Evolutionary conservation across 1,140 invertebrate species (phyloP).

Genomic region (Mactra quadrangularis): DNA sequence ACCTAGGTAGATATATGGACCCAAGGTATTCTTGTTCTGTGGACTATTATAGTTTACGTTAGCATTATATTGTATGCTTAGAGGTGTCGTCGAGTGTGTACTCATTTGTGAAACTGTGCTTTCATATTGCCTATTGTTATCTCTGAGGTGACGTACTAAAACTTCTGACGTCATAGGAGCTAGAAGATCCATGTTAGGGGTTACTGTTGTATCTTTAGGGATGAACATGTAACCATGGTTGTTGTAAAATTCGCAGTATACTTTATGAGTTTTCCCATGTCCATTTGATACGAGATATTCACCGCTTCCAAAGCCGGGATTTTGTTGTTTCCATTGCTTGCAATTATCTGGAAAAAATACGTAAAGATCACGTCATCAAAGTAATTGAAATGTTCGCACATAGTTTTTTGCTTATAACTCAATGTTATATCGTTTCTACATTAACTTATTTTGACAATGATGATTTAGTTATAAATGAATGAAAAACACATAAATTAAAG

Average conservation of each 20-base stretch:
- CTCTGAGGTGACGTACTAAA: background rate
- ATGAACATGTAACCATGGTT: constrained; percentile 21
- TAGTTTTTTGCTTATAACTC: no score
- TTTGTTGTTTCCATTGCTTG: background rate
- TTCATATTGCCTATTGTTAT: background rate
- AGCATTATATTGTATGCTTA: constrained; percentile 2
- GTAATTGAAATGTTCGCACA: no score
- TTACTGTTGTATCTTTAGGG: background rate
- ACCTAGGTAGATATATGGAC: constrained; percentile 17
- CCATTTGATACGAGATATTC: background rate
- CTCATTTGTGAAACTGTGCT: background rate
- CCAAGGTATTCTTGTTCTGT: background rate
- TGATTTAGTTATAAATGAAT: no score
- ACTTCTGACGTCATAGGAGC: background rate
- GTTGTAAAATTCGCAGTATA: constrained; percentile 19
- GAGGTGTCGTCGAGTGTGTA: background rate
- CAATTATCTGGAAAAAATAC: background rate
- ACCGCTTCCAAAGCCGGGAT: background rate
- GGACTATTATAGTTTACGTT: background rate
- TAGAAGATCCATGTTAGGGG: background rate
- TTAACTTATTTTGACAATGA: no score
- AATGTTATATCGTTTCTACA: no score
- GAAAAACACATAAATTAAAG: no score
- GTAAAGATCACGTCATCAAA: no score
- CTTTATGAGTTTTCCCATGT: background rate